Conservation (phyloP, 2,113 vertebrate species). For the Rhinoderma darwinii region DNA sequence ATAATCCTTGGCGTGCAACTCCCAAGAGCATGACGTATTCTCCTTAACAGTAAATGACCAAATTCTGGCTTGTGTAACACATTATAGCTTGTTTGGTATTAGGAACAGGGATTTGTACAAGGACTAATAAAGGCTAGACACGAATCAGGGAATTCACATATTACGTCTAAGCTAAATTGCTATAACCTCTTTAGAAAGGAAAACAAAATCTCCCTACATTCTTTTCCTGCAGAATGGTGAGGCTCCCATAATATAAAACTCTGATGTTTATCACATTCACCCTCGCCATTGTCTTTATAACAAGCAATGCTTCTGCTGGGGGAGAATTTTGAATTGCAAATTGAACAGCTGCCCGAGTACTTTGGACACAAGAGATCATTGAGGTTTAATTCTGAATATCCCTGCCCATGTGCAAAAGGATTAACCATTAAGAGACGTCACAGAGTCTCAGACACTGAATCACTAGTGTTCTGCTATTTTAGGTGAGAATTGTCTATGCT, state of each 20-base stretch:
- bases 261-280: not conserved
- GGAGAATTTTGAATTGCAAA: slow-evolving; percentile 1
- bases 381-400: slow-evolving; percentile 14
- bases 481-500: not conserved
- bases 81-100: not conserved
- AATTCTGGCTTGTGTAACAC: not conserved
- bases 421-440: slow-evolving; percentile 1
- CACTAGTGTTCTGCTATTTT: not conserved
- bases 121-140: not conserved
- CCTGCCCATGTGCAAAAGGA: slow-evolving; percentile 6
- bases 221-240: not conserved
- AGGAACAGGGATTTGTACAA: not conserved
- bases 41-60: slow-evolving; percentile 21
- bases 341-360: not conserved
- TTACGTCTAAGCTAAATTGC: not conserved
- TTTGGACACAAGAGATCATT: not conserved
- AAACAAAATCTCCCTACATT: not conserved
- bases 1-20: slow-evolving; percentile 19
- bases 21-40: slow-evolving; percentile 49
- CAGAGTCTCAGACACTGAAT: not conserved
- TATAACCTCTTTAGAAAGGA: not conserved
- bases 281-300: not conserved
- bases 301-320: not conserved
- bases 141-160: not conserved
- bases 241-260: not conserved